Conservation (phyloP, 2,888 invertebrate genomes). For the Leucozona laternaria region DNA sequence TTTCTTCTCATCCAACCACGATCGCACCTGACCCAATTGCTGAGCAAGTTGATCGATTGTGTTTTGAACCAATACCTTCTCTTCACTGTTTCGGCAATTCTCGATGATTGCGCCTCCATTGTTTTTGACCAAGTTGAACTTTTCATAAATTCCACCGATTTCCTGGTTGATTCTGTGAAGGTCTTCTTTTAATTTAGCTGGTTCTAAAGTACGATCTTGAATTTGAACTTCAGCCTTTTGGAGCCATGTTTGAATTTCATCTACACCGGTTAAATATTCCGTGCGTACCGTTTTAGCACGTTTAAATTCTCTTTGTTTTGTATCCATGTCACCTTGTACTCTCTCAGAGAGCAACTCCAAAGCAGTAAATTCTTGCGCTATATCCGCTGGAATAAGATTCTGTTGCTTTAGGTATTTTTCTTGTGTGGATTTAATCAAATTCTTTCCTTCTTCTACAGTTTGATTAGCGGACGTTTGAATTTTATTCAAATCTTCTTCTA, state of each 20-base stretch:
- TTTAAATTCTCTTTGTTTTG: conserved; percentile 94
- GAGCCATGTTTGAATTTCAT: conserved; percentile 93
- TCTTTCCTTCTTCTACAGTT: conserved; percentile 85
- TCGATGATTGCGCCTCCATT: conserved; percentile 92
- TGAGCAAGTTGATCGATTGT: conserved; percentile 91
- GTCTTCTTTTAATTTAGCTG: conserved; percentile 90
- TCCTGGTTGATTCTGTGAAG: conserved; percentile 91
- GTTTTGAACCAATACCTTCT: conserved; percentile 89
- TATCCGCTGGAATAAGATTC: conserved; percentile 89
- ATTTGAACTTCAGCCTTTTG: conserved; percentile 92
- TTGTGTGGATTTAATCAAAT: conserved; percentile 86
- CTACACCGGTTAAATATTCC: conserved; percentile 92
- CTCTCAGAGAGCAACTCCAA: conserved; percentile 93
- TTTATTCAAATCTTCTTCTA: conserved; percentile 86
- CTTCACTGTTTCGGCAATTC: conserved; percentile 90
- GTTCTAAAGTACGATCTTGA: conserved; percentile 91
- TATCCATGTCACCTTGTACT: conserved; percentile 92
- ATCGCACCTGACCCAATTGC: conserved; percentile 90
- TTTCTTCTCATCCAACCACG: conserved; percentile 92
- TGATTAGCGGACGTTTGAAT: conserved; percentile 86
- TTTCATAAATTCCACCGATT: conserved; percentile 89
- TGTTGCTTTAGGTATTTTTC: conserved; percentile 87
- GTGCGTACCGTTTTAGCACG: conserved; percentile 92
- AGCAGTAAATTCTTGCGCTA: conserved; percentile 91
- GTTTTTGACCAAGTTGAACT: conserved; percentile 90